Evolutionary conservation across 2,888 invertebrate species (phyloP).

Genomic region (Tetheella fluctuosa): DNA sequence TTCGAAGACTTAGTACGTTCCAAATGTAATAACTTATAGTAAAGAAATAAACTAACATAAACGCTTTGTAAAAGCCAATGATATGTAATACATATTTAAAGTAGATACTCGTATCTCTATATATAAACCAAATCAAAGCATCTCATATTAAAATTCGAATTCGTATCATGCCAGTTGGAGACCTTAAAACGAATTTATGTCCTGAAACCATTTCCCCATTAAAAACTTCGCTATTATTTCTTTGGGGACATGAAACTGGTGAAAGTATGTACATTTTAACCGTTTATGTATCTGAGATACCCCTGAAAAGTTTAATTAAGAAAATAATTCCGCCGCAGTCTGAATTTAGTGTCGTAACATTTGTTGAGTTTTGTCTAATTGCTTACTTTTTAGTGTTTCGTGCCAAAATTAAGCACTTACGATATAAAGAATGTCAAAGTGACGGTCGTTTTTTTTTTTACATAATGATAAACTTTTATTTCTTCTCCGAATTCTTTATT

Average conservation of each 20-base stretch:
- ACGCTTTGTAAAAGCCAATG: too few relatives aligned
- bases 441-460: neutral
- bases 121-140: neutral
- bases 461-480: neutral
- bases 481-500: too few relatives aligned
- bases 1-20: too few relatives aligned
- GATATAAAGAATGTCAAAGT: neutral
- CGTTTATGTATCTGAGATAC: constrained; percentile 1
- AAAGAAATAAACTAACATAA: too few relatives aligned
- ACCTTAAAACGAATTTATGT: constrained; percentile 24
- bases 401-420: constrained; percentile 1
- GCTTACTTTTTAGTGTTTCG: constrained; percentile 11
- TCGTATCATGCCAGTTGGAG: constrained; percentile 13
- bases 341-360: constrained; percentile 6
- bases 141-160: neutral
- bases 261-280: constrained; percentile 6
- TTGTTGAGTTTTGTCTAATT: constrained; percentile 11
- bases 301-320: constrained; percentile 27
- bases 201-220: constrained; percentile 25
- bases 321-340: constrained; percentile 10
- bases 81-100: neutral
- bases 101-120: neutral
- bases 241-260: constrained; percentile 24
- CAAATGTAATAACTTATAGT: too few relatives aligned
- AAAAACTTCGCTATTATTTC: constrained; percentile 44